phyloP scores from a whole-genome alignment of 1,140 invertebrate species.

The Lordiphosa mommai region DNA sequence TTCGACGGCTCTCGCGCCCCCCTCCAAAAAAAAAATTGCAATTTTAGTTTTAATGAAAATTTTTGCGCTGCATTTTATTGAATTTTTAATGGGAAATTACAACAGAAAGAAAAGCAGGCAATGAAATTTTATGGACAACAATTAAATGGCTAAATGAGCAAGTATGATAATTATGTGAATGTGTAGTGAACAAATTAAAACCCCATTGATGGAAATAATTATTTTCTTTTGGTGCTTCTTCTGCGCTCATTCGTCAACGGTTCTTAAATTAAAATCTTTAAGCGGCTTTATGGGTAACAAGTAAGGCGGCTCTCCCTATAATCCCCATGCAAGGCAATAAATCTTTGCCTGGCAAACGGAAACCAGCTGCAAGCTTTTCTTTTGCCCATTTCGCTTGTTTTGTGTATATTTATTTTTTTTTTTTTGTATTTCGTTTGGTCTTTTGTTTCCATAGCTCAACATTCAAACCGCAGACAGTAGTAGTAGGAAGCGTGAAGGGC shows the following conservation, averaged over 20 bases:
- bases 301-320: slow-evolving; percentile 1
- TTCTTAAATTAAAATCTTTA: slow-evolving; percentile 22
- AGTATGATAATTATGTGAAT: slow-evolving; percentile 4
- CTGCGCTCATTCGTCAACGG: no score
- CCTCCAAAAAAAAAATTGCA: slow-evolving; percentile 16
- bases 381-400: slow-evolving; percentile 11
- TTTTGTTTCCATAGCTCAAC: slow-evolving; percentile 11
- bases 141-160: slow-evolving; percentile 2
- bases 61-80: slow-evolving; percentile 12
- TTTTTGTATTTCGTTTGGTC: slow-evolving; percentile 14
- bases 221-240: slow-evolving; percentile 1
- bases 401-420: slow-evolving; percentile 15
- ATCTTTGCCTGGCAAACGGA: slow-evolving; percentile 4
- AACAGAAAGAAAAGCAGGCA: background rate
- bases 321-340: slow-evolving; percentile 7
- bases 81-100: slow-evolving; percentile 7
- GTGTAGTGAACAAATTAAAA: slow-evolving; percentile 7
- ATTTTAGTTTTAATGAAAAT: slow-evolving; percentile 49
- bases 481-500: background rate
- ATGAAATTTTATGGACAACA: slow-evolving; percentile 11
- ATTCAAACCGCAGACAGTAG: slow-evolving; percentile 10
- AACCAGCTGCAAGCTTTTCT: background rate
- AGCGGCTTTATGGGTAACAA: slow-evolving; percentile 14
- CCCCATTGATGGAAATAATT: slow-evolving; percentile 10
- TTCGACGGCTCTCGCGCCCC: background rate